Evolutionary conservation across 2,888 invertebrate genomes (phyloP).

Genomic region (Drosophila nr. perissopoda): DNA sequence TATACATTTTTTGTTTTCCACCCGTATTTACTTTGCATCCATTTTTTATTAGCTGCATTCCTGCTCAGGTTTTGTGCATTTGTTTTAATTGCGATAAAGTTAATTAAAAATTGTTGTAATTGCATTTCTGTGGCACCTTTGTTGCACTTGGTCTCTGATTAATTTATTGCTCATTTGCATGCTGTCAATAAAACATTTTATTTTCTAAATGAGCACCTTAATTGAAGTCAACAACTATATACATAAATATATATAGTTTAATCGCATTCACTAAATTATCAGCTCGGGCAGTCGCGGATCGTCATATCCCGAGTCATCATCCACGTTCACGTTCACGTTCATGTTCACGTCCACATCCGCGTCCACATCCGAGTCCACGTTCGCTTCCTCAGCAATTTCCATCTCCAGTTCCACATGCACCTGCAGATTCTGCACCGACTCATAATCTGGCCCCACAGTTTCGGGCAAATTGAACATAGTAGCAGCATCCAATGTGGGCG

Average conservation of each 20-base stretch:
- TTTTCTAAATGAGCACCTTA: conserved; percentile 37
- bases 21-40: conserved; percentile 11
- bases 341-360: conserved; percentile 5
- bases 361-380: not conserved
- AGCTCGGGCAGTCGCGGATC: conserved; percentile 67
- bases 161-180: conserved; percentile 37
- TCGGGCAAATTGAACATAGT: not conserved
- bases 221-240: conserved; percentile 25
- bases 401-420: not conserved
- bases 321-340: not conserved
- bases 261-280: conserved; percentile 38
- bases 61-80: conserved; percentile 5
- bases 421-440: conserved; percentile 29
- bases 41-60: conserved; percentile 18
- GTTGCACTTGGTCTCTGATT: conserved; percentile 43
- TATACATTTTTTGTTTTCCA: not conserved
- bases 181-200: conserved; percentile 29
- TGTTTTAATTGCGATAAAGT: conserved; percentile 64
- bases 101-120: conserved; percentile 75
- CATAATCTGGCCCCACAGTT: not conserved
- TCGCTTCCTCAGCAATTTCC: conserved; percentile 1
- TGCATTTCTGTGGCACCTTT: conserved; percentile 51
- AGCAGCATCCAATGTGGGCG: not conserved
- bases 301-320: conserved; percentile 51
- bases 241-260: not conserved